Conservation (phyloP, 2,888 invertebrate species). For the Melinopterus prodromus region DNA sequence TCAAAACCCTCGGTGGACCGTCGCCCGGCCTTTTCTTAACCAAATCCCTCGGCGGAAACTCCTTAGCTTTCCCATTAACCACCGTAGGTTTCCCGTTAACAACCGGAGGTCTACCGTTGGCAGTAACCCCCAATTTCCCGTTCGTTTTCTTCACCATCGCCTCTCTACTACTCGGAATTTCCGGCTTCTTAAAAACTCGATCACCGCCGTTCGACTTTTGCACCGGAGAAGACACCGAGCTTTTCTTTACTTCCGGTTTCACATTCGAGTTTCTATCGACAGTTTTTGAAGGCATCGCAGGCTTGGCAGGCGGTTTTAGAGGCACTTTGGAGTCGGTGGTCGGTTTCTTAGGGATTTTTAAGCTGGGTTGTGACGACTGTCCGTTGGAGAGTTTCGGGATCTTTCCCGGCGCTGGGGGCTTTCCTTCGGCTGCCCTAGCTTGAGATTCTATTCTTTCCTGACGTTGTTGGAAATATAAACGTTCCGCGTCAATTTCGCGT, state of each 20-base stretch:
- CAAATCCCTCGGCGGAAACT: slow-evolving; percentile 51
- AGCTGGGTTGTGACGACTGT: background rate
- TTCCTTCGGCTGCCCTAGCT: slow-evolving; percentile 35
- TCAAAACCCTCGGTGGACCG: slow-evolving; percentile 61
- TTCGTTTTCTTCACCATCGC: background rate
- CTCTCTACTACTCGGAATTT: background rate
- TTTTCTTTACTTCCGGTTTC: background rate
- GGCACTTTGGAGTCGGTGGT: slow-evolving; percentile 23
- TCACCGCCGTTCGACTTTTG: background rate
- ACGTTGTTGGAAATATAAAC: slow-evolving; percentile 61
- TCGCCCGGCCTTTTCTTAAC: slow-evolving; percentile 55
- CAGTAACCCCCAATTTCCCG: background rate
- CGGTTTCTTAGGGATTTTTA: slow-evolving; percentile 28
- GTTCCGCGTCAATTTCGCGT: slow-evolving; percentile 75
- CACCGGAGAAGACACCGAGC: background rate
- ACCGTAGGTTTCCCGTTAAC: background rate
- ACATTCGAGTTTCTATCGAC: background rate
- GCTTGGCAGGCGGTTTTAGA: background rate
- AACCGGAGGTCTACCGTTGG: background rate
- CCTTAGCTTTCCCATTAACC: slow-evolving; percentile 45
- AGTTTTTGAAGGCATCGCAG: slow-evolving; percentile 8
- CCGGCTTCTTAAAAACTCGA: background rate
- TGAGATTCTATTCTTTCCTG: slow-evolving; percentile 64
- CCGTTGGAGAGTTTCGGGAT: slow-evolving; percentile 34
- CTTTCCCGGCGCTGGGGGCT: slow-evolving; percentile 27